These are phyloP conservation scores for Hemaris fuciformis DNA, from an alignment of 2,888 invertebrate genomes.

Conservation along the genomic window DNA sequence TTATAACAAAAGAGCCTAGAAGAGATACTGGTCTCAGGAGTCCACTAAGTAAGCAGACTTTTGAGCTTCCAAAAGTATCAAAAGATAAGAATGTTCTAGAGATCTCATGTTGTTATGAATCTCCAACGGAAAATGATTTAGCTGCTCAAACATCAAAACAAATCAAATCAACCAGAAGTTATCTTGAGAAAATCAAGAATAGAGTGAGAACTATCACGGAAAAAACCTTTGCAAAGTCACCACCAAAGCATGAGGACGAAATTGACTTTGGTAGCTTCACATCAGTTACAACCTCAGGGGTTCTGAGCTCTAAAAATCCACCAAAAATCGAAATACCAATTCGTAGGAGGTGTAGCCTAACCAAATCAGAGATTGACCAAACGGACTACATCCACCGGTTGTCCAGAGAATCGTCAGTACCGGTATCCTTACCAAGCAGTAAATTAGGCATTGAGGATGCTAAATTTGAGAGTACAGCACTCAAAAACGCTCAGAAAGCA, in stretches of 20 bases:
- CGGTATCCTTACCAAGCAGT: constrained; percentile 63
- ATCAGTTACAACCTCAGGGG: constrained; percentile 87
- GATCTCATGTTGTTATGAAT: constrained; percentile 83
- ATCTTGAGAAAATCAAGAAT: constrained; percentile 83
- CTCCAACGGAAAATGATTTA: constrained; percentile 70
- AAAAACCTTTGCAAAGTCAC: constrained; percentile 79
- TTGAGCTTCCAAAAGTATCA: constrained; percentile 60
- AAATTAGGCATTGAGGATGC: constrained; percentile 50
- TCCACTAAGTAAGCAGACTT: constrained; percentile 50
- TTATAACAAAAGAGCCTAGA: constrained; percentile 69
- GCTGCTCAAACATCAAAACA: constrained; percentile 75
- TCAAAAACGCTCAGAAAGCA: constrained; percentile 65
- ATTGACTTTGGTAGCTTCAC: constrained; percentile 84
- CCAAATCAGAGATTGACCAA: constrained; percentile 86
- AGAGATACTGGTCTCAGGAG: constrained; percentile 56
- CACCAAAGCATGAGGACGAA: constrained; percentile 68
- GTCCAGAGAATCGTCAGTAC: constrained; percentile 69
- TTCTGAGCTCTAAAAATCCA: constrained; percentile 79
- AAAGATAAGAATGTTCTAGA: constrained; percentile 83
- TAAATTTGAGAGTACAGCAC: constrained; percentile 67
- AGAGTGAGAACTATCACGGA: constrained; percentile 80
- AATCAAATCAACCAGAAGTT: constrained; percentile 78
- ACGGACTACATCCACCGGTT: constrained; percentile 80
- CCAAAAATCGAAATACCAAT: constrained; percentile 52
- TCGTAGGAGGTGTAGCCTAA: constrained; percentile 80